Evolutionary conservation across 2,888 invertebrate genomes (phyloP), one percentile per base, ranked within the genome.

Genomic region (Flexamia atlantica): DNA sequence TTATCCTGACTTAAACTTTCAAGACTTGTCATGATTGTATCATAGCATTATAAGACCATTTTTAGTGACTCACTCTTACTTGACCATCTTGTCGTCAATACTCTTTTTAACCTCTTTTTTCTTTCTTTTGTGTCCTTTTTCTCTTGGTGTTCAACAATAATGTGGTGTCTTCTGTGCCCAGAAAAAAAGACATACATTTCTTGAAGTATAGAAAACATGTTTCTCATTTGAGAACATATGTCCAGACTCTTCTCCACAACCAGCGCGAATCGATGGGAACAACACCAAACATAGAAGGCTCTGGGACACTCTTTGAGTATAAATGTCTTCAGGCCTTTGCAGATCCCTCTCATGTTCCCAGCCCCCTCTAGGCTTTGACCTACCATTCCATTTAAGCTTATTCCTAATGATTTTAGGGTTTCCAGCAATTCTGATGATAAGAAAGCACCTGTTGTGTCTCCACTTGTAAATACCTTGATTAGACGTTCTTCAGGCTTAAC

Each of bases 181-280:
- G 82, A 82, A 42, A 82, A 30, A 23, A 82, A 82, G 10, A n/a
- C 14, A 23, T 83, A 76, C 7, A 74, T 12, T n/a, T 83, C 83
- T 83, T 83, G 60, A 23, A 76, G 30, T 25, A 76, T 12, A 12
- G 36, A 57, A 28, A 83, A 83, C 83, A 76, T 20, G 40, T 83
- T n/a, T 30, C 76, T 76, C 17, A 76, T 76, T 76, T 83, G 60
- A 30, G 83, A 28, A 17, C 83, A 83, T 9, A 76, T 17, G 9
- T 83, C 83, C 60, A 83, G n/a, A 9, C 64, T 76, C 40, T 83
- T 57, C 20, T 83, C 83, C 1, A 83, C 42, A 36, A 83, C 83
- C 17, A 76, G 25, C 17, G 76, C 83, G 57, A 53, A 74, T 36
- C 32, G 74, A n/a, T 72, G 68, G 1, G 64, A 68, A 72, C 30